phyloP scores from a whole-genome alignment of 2,113 vertebrate genomes.

The Sapayoa aenigma region DNA sequence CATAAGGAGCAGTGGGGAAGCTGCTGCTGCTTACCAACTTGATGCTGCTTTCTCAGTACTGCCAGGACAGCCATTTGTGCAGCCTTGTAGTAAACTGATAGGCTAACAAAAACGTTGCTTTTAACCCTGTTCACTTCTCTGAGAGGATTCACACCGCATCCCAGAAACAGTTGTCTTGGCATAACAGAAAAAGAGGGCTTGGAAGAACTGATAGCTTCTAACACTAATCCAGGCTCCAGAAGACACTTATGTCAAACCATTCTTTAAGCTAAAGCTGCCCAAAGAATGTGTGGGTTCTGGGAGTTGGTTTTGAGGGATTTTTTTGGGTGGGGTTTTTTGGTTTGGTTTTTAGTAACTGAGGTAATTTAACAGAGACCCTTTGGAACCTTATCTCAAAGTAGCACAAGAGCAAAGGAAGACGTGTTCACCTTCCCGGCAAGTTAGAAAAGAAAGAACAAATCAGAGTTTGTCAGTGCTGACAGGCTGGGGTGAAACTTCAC shows the following conservation, averaged over 20 bases:
- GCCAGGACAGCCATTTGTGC: conserved; percentile 56
- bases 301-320: rapidly evolving
- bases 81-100: background rate
- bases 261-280: background rate
- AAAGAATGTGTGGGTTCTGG: background rate
- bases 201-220: background rate
- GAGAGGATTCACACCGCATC: background rate
- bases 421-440: background rate
- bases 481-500: background rate
- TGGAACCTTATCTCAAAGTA: background rate
- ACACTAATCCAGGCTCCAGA: background rate
- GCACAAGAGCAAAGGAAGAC: background rate
- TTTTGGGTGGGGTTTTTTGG: background rate
- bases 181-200: background rate
- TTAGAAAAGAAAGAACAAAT: background rate
- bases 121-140: conserved; percentile 7
- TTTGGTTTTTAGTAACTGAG: background rate
- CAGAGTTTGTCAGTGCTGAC: background rate
- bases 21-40: conserved; percentile 59
- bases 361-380: background rate
- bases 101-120: background rate
- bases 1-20: conserved; percentile 51
- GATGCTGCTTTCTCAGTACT: conserved; percentile 44
- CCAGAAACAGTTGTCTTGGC: conserved; percentile 8
- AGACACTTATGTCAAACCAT: background rate